These are phyloP conservation scores for Manacus vitellinus DNA, from an alignment of 2,113 vertebrate species.

Conservation along the genomic window DNA sequence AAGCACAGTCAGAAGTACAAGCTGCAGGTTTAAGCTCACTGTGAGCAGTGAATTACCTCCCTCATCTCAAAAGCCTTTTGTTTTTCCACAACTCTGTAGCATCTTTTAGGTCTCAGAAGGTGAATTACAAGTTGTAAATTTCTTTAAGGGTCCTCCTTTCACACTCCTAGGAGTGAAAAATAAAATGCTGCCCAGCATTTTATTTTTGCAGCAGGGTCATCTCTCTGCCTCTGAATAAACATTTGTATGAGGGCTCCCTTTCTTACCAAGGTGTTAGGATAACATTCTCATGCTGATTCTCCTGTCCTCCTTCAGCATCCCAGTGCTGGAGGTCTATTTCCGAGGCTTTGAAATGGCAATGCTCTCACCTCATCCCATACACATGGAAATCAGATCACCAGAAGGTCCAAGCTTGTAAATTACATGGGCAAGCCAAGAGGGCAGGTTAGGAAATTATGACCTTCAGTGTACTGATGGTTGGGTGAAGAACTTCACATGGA, in stretches of 20 bases:
- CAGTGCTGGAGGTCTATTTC: constrained; percentile 37
- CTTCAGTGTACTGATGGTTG: background rate
- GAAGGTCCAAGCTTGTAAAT: constrained; percentile 7
- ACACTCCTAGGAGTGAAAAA: constrained; percentile 48
- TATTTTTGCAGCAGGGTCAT: constrained; percentile 12
- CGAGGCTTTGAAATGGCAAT: constrained; percentile 70
- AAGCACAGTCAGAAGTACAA: background rate
- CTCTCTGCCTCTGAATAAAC: constrained; percentile 58
- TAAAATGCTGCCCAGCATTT: constrained; percentile 23
- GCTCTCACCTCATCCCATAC: constrained; percentile 54
- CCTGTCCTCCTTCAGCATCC: constrained; percentile 23
- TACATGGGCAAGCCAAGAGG: background rate
- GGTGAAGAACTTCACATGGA: background rate
- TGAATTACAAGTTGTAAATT: constrained; percentile 29
- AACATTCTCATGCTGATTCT: constrained; percentile 72
- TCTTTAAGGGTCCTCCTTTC: constrained; percentile 9
- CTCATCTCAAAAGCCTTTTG: background rate
- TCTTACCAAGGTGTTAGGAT: constrained; percentile 69
- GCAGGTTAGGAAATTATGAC: background rate
- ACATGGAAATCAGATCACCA: constrained; percentile 66
- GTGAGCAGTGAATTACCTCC: background rate
- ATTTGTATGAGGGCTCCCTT: constrained; percentile 30
- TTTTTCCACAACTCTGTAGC: background rate
- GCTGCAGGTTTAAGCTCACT: background rate
- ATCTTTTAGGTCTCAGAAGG: constrained; percentile 2